phyloP scores from a whole-genome alignment of 2,888 invertebrate species.

The Agrotis clavis region DNA sequence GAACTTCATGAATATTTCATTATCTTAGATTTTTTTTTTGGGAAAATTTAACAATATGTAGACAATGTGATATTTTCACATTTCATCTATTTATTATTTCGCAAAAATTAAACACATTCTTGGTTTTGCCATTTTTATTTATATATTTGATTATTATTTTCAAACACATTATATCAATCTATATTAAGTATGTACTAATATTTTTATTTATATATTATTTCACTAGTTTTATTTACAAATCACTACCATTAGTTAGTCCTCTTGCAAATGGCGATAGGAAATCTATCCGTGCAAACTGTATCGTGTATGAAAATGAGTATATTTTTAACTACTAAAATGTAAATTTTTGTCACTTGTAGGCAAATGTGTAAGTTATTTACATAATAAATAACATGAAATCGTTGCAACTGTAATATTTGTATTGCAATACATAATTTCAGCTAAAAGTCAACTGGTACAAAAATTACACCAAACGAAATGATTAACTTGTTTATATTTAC shows the following conservation, averaged over 20 bases:
- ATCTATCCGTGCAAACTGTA: constrained; percentile 63
- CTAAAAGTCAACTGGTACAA: constrained; percentile 62
- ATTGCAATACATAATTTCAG: constrained; percentile 62
- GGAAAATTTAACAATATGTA: constrained; percentile 39
- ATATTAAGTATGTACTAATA: constrained; percentile 64
- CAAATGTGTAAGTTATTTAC: constrained; percentile 61
- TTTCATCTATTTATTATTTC: constrained; percentile 54
- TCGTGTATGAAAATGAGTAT: constrained; percentile 64
- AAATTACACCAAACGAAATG: constrained; percentile 48
- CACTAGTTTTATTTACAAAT: constrained; percentile 70
- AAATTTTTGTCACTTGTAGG: constrained; percentile 67
- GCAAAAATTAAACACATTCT: constrained; percentile 49
- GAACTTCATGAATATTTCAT: too few species aligned
- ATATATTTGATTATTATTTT: constrained; percentile 64
- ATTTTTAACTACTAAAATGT: constrained; percentile 61
- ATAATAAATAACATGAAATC: constrained; percentile 64
- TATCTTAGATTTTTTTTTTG: not conserved
- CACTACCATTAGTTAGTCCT: constrained; percentile 68
- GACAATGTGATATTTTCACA: constrained; percentile 61
- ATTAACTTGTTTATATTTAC: constrained; percentile 51
- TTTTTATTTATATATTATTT: constrained; percentile 62
- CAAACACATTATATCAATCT: constrained; percentile 61
- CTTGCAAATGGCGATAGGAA: constrained; percentile 64
- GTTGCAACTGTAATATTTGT: constrained; percentile 66
- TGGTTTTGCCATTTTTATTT: constrained; percentile 58